Conservation (phyloP, 2,797 vertebrate genomes). For the Squalus acanthias region DNA sequence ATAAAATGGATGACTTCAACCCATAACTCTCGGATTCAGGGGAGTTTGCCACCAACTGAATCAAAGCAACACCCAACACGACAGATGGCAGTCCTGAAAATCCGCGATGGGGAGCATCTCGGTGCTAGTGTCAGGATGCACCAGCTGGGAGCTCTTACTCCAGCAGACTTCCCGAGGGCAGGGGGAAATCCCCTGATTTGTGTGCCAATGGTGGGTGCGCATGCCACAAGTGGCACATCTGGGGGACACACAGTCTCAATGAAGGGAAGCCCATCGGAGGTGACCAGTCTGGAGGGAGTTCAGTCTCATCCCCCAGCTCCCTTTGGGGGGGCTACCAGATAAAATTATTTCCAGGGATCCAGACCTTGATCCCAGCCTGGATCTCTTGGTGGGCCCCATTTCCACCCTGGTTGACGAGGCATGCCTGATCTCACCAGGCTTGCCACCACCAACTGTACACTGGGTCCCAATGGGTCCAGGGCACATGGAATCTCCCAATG, state of each 20-base stretch:
- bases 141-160: background rate
- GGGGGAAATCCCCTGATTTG: background rate
- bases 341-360: background rate
- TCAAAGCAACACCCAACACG: background rate
- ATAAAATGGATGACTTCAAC: background rate
- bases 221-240: background rate
- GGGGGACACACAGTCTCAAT: background rate
- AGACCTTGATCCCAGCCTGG: background rate
- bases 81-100: background rate
- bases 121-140: background rate
- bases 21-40: background rate
- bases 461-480: too few species aligned
- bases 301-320: background rate
- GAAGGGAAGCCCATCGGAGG: background rate
- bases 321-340: background rate
- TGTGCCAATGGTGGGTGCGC: background rate
- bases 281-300: background rate
- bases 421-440: background rate
- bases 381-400: background rate
- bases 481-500: too few species aligned
- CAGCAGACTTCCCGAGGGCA: background rate
- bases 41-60: background rate
- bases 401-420: background rate
- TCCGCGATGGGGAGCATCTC: background rate
- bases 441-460: too few species aligned